A percentile compares a stretch with the other conserved stretches of the same genome.
Conservation (phyloP, 2,888 invertebrate genomes). For the Xanthorhoe spadicearia region DNA sequence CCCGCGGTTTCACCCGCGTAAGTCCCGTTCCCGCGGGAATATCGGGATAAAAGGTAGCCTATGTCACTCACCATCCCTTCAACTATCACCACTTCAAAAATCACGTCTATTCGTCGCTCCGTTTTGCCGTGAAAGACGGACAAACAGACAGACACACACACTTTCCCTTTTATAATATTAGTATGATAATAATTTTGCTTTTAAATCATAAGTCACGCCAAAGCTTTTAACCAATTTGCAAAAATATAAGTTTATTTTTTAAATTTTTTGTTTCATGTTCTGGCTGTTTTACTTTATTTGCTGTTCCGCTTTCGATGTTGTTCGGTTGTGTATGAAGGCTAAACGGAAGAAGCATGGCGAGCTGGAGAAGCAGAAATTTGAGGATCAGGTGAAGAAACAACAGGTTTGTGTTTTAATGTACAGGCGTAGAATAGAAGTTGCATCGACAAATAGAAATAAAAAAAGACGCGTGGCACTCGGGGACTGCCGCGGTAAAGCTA, state of each 20-base stretch:
- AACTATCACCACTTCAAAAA: too few relatives aligned
- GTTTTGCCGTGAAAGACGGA: too few relatives aligned
- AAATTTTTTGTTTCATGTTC: constrained; percentile 77
- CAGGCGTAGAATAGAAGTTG: not conserved
- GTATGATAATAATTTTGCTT: too few relatives aligned
- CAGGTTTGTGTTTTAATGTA: constrained; percentile 85
- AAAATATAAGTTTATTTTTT: constrained; percentile 26
- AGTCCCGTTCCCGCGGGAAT: too few relatives aligned
- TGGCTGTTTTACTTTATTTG: constrained; percentile 76
- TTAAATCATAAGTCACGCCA: not conserved
- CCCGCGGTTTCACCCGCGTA: too few relatives aligned
- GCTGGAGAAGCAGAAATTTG: constrained; percentile 91
- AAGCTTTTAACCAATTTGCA: constrained; percentile 1
- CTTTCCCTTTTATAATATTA: too few relatives aligned
- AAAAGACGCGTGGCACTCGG: too few relatives aligned
- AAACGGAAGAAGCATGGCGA: constrained; percentile 94
- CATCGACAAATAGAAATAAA: not conserved
- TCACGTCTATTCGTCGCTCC: too few relatives aligned
- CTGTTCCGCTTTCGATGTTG: constrained; percentile 84
- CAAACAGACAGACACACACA: too few relatives aligned
- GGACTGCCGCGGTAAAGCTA: too few relatives aligned
- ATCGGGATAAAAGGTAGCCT: too few relatives aligned
- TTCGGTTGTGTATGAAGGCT: constrained; percentile 85
- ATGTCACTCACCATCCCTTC: too few relatives aligned
- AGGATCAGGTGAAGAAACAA: constrained; percentile 93